Percentiles rank a stretch among this genome's conserved stretches.
These are phyloP conservation scores for Dendrocincla fuliginosa DNA, from an alignment of 2,797 vertebrate genomes.

Conservation along the genomic window DNA sequence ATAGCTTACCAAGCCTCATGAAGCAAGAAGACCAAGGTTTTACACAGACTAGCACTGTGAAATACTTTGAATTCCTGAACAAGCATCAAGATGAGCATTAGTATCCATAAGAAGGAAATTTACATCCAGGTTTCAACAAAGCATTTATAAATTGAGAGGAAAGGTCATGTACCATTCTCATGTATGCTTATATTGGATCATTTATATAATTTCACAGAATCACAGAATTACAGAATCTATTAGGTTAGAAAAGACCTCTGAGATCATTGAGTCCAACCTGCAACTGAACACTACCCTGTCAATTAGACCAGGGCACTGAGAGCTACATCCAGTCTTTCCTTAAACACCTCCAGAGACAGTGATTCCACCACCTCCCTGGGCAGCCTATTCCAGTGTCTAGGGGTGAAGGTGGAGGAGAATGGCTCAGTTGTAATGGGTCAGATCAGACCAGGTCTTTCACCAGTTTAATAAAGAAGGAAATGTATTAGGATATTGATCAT, in stretches of 20 bases:
- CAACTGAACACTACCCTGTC: neutral
- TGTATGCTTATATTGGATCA: neutral
- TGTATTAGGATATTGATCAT: neutral
- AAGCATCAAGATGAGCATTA: neutral
- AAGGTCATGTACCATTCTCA: neutral
- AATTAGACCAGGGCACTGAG: fast-evolving
- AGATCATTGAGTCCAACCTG: neutral
- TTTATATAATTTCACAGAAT: neutral
- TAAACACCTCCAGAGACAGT: neutral
- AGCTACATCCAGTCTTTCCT: fast-evolving
- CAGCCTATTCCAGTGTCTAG: neutral
- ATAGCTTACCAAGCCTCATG: neutral
- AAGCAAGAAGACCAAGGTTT: neutral
- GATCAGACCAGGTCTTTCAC: neutral
- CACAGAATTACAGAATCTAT: neutral
- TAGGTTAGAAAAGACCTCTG: neutral
- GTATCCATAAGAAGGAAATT: neutral
- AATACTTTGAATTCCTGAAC: neutral
- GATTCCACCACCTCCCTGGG: neutral
- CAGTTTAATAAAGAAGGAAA: neutral
- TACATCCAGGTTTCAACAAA: neutral
- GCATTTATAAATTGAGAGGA: neutral
- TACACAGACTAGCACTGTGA: neutral
- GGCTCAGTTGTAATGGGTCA: neutral
- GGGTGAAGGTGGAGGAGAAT: neutral